Evolutionary conservation across 2,797 vertebrate species (phyloP).

Genomic region (Halcyon smyrnensis): DNA sequence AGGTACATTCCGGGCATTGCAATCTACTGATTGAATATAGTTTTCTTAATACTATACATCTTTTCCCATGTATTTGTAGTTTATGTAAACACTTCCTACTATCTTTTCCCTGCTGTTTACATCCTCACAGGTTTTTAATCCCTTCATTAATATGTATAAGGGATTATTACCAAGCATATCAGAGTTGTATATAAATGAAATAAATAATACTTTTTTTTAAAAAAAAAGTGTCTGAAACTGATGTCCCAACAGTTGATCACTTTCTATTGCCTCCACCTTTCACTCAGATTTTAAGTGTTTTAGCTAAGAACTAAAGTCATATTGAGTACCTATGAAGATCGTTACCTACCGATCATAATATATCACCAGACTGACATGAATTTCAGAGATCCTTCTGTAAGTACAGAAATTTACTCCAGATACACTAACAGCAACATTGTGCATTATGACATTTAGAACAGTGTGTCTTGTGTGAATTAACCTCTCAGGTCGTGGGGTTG

Average conservation of each 20-base stretch:
- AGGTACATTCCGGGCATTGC: not conserved
- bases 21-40: not conserved
- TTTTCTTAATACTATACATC: not conserved
- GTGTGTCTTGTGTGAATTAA: not conserved
- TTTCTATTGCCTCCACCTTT: not conserved
- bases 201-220: not conserved
- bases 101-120: not conserved
- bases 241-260: not conserved
- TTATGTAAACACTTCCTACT: not conserved
- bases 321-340: not conserved
- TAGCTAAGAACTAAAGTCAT: not conserved
- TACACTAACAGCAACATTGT: not conserved
- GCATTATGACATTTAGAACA: not conserved
- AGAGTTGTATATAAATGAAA: not conserved
- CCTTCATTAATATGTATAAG: not conserved
- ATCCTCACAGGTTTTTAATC: not conserved
- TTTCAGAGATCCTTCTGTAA: not conserved
- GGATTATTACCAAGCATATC: not conserved
- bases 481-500: not conserved
- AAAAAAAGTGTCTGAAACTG: not conserved
- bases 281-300: not conserved
- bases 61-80: not conserved
- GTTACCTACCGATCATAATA: not conserved
- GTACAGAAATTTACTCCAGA: not conserved
- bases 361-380: not conserved